Base-by-base conservation (phyloP, 1,140 invertebrate species). In the Onthophagus taurus region DNA sequence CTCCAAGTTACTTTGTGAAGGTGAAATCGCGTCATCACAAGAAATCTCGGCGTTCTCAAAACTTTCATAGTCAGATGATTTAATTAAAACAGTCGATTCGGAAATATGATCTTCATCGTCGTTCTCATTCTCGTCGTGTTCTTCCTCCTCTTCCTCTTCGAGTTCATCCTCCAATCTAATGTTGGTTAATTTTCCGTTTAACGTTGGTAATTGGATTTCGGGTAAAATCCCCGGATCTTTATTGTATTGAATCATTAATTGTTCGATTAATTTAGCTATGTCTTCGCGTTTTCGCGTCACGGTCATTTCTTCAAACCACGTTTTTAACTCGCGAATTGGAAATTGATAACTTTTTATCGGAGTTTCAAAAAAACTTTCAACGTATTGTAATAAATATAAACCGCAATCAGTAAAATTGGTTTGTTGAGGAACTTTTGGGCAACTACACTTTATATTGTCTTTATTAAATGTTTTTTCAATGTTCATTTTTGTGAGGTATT, bases 401-500 rank as follows among this genome's bases (percentile, higher is more conserved):
- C 96, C 96, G 71, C 96, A 99, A 67, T 99, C 96, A 26, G 85
- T 90, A 61, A 84, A 93, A 72, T 98, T 98, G 46, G 82, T 90
- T 71, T 99, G 96, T 60, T 96, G 91, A 13, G 94, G 94, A 45
- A 95, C 88, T 71, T 87, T 89, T 0, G 88, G 85, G 55, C 76
- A 79, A 36, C 78, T 76, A 2, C 90, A 90, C 59, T 83, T 85
- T 41, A 92, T 85, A 14, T 80, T 82, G 57, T 84, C 76, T 64
- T 84, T 87, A 20, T 77, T 80, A 60, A 89, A 90, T 31, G 72
- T 52, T 61, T 72, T 77, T 58, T 69, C 75, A 47, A 47, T 61
- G 33, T 67, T 70, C 56, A 74, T 77, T 77, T 89, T 93, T 2
- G 80, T 77, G 57, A 83, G 75, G 68, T 91, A 86, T 73, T 97